Conservation (phyloP, 2,113 vertebrate genomes). For the Zosterops hypoxanthus region DNA sequence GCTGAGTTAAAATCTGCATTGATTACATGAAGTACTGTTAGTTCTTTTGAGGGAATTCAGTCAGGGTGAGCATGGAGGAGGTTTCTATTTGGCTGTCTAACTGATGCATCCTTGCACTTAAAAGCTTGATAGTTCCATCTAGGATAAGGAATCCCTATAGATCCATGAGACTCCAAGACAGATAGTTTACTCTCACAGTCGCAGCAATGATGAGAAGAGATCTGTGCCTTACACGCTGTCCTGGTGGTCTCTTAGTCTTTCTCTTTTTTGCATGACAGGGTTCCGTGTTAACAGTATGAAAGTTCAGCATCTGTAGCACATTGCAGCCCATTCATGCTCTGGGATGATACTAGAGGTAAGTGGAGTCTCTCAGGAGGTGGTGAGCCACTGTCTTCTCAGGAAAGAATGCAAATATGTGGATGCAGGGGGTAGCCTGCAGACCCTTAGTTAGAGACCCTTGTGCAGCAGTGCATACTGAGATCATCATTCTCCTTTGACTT, state of each 20-base stretch:
- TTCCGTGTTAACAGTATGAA: not conserved
- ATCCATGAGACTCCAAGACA: not conserved
- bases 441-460: not conserved
- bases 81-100: not conserved
- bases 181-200: not conserved
- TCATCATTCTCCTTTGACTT: not conserved
- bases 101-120: not conserved
- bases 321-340: not conserved
- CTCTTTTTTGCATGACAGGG: not conserved
- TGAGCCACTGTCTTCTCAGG: not conserved
- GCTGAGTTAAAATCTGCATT: not conserved
- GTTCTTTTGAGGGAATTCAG: not conserved
- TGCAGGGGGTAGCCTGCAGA: not conserved
- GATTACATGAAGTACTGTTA: not conserved
- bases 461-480: not conserved
- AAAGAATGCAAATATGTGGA: not conserved
- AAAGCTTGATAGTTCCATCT: not conserved
- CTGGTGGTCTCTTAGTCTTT: not conserved
- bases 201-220: not conserved
- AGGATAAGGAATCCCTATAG: not conserved
- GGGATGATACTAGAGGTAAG: not conserved
- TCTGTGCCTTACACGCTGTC: not conserved
- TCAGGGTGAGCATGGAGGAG: not conserved
- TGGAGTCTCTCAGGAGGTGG: not conserved
- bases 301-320: not conserved